phyloP scores from a whole-genome alignment of 2,797 vertebrate species.

The Falco novaeseelandiae region DNA sequence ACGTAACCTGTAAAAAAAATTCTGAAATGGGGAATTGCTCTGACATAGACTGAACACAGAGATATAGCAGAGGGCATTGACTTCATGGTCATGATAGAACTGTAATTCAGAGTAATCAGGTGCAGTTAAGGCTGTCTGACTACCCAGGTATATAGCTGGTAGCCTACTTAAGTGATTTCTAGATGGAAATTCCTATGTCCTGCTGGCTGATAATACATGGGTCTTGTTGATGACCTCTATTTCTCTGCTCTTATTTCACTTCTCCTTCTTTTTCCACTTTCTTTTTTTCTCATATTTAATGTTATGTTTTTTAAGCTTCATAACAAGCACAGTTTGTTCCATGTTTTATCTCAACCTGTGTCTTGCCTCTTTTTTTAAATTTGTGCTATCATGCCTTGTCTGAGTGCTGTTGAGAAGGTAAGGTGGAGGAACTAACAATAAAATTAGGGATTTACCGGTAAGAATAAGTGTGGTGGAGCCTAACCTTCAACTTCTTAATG shows the following conservation, averaged over 20 bases:
- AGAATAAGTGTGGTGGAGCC: neutral
- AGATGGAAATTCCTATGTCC: neutral
- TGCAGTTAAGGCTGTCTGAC: neutral
- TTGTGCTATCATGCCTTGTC: neutral
- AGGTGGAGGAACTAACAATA: neutral
- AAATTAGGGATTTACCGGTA: neutral
- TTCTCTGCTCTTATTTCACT: neutral
- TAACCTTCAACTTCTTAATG: neutral
- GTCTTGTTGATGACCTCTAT: neutral
- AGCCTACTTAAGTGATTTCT: neutral
- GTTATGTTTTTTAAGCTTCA: neutral
- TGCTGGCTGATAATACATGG: neutral
- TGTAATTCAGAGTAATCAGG: neutral
- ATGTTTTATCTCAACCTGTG: neutral
- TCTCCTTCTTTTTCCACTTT: neutral
- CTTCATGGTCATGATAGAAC: neutral
- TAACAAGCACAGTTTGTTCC: neutral
- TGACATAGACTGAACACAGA: neutral
- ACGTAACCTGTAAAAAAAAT: neutral
- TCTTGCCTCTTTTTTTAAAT: neutral
- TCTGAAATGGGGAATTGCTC: neutral
- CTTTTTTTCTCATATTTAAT: neutral
- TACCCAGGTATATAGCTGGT: neutral
- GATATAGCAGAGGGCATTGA: neutral
- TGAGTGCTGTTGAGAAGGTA: neutral